Conservation (phyloP, 92 coral and sea anemone genomes). For the Zoanthus solanderi region DNA sequence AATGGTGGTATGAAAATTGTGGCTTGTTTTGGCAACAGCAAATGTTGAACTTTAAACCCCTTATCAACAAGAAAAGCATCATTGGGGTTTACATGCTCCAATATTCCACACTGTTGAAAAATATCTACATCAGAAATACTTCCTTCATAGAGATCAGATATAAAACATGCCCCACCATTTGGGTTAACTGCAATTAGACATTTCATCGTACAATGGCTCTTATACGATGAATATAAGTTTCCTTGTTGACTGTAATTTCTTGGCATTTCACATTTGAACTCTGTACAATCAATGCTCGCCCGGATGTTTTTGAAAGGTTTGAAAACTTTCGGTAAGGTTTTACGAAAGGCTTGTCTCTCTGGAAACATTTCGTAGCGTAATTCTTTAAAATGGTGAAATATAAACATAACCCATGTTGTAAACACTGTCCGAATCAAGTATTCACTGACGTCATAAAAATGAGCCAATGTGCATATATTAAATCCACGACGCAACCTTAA, state of each 20-base stretch:
- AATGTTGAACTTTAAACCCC: conserved; percentile 45
- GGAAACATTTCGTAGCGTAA: not conserved
- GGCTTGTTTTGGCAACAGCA: conserved; percentile 32
- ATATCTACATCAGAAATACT: conserved; percentile 8
- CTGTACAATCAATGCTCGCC: conserved; percentile 24
- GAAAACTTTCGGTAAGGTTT: conserved; percentile 24
- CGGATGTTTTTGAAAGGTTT: conserved; percentile 24
- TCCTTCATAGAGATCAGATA: conserved; percentile 36
- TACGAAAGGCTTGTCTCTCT: too few species aligned
- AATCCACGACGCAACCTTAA: conserved; percentile 5
- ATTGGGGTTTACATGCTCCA: conserved; percentile 12
- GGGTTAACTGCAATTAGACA: conserved; percentile 33
- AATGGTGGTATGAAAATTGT: conserved; percentile 50
- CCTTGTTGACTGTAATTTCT: conserved; percentile 35
- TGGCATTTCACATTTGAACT: conserved; percentile 18
- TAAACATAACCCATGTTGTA: conserved; percentile 1
- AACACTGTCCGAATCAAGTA: not conserved
- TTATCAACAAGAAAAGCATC: conserved; percentile 38
- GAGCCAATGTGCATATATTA: not conserved
- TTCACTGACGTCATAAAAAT: not conserved
- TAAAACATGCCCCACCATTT: conserved; percentile 33
- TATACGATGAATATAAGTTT: conserved; percentile 16
- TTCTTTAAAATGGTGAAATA: not conserved
- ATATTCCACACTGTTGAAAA: conserved; percentile 21
- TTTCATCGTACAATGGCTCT: conserved; percentile 11